Evolutionary conservation across 2,797 vertebrate species (phyloP), one percentile per base, ranked within the genome.

Genomic region (Huso huso): DNA sequence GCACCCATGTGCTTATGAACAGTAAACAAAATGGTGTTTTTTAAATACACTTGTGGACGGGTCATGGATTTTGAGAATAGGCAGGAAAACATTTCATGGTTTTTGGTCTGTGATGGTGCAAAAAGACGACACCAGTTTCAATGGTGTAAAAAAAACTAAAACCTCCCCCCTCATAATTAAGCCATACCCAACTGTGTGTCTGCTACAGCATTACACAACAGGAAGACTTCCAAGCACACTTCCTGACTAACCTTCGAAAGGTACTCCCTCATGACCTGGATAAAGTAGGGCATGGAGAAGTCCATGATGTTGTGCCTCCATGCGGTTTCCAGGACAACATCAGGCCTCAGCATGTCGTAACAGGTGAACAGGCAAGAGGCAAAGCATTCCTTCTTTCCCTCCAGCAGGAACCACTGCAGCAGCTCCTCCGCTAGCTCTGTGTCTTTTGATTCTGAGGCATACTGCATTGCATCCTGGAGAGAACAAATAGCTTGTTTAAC

Each of bases 221-320:
- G 9, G 12, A 55, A 55, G 52, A 55, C 15, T 18, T 18, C 15
- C 15, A 18, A 1, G 15, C 15, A 18, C 15, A 18, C 12, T 55
- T 23, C 63, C 53, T 62, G 64, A 81, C 89, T 77, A 92, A 99
- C 97, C 95, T 99, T 99, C 81, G 82, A 82, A 81, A 98, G 91
- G 80, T 97, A 99, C 65, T 99, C 96, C 85, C 97, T 96, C 97
- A 98, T 98, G 89, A 99, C 96, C 88, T 98, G 96, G 86, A 99
- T 99, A 81, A 98, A 99, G 83, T 99, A 99, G 49, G 96, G 96
- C 97, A 99, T 99, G 85, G 96, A 97, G 85, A 99, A 99, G 84
- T 99, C 97, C 95, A 99, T 99, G 85, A 99, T 94, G 87, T 98
- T 99, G 90, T 99, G 97, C 83, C 96, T 91, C 97, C 97, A 99